A percentile compares a stretch with the other conserved stretches of the same genome.
phyloP scores from a whole-genome alignment of 1,140 invertebrate species.

The Zelostemma sp. region DNA sequence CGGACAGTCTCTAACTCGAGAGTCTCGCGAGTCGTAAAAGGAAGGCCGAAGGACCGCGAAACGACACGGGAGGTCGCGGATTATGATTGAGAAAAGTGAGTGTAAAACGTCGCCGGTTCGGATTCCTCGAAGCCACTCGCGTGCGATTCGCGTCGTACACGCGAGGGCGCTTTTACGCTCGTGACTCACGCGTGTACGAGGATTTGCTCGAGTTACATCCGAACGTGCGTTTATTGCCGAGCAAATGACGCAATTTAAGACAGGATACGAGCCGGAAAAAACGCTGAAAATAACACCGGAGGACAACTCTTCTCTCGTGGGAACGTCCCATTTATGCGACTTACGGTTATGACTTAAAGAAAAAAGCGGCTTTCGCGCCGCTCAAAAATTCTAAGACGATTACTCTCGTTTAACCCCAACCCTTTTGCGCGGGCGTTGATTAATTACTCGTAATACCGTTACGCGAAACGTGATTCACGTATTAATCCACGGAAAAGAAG shows the following conservation, averaged over 20 bases:
- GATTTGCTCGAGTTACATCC: slow-evolving; percentile 2
- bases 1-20: too few relatives aligned
- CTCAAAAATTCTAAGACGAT: too few relatives aligned
- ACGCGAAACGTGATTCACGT: too few relatives aligned
- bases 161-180: neutral
- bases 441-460: too few relatives aligned
- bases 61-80: slow-evolving; percentile 44
- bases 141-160: slow-evolving; percentile 19
- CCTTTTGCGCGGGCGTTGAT: too few relatives aligned
- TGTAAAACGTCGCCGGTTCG: slow-evolving; percentile 16
- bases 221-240: neutral
- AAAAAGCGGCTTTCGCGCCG: too few relatives aligned
- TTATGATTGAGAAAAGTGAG: slow-evolving; percentile 51
- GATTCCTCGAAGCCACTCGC: slow-evolving; percentile 25
- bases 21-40: slow-evolving; percentile 25
- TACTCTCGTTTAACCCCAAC: too few relatives aligned
- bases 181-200: neutral
- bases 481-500: too few relatives aligned
- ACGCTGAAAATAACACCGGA: neutral
- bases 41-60: slow-evolving; percentile 41
- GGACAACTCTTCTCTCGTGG: too few relatives aligned
- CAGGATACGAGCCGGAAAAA: neutral
- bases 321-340: too few relatives aligned
- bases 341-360: too few relatives aligned
- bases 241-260: slow-evolving; percentile 1